Evolutionary conservation across 2,113 vertebrate species (phyloP), one percentile per base, ranked within the genome.

Genomic region (Chloropsis hardwickii): DNA sequence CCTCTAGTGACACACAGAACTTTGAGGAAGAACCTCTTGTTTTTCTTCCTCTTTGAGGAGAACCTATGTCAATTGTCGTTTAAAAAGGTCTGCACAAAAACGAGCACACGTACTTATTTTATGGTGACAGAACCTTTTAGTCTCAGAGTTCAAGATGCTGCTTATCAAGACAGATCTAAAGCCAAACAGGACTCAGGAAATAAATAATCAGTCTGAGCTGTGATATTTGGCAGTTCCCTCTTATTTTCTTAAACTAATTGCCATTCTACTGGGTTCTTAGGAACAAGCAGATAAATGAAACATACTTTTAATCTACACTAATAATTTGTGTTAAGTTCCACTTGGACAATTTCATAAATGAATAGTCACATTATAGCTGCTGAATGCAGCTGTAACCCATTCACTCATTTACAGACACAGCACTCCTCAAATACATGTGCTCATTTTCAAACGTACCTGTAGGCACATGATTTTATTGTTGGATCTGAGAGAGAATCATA

Each of bases 311-410:
- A 95, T 85, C 81, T 87, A 82, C 70, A 54, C 53, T 91, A 92
- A 89, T 92, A 57, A 94, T 69, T 74, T 94, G 84, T 92, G 58
- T 94, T 76, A 95, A 72, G 71, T 92, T 97, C 70, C 70, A 85
- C 93, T 87, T 90, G 87, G 78, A 88, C 50, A 87, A 80, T 65
- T 95, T 90, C 24, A 58, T 61, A 95, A 91, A 95, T 69, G 58
- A 95, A 94, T 76, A 92, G 74, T 57, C 54, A 57, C 39, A 70
- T 72, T 77, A 70, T 5, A 87, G 50, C 61, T 79, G 45, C 27
- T 8, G 4, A 86, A 86, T 57, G 53, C 50, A 94, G 73, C 81
- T 69, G 42, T 66, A 90, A 94, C 66, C 61, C 81, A 65, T 87
- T 87, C 57, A 54, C 27, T 81, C 69, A 57, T 33, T 56, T 76